These are phyloP conservation scores for Sakesphorus luctuosus DNA, from an alignment of 2,113 vertebrate species.

Conservation along the genomic window DNA sequence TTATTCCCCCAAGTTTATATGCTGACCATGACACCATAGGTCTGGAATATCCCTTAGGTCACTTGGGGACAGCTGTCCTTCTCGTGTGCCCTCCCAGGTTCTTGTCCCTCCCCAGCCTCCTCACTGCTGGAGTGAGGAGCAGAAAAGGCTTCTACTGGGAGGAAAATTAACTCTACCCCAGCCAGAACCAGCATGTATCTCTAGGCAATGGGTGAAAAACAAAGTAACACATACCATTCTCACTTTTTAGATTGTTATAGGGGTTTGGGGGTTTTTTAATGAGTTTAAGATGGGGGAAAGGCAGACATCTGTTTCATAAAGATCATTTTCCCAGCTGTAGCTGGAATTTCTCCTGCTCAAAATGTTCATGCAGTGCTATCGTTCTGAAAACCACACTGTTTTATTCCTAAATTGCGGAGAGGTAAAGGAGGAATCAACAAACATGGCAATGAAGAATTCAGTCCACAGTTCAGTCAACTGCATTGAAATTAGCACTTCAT, in stretches of 20 bases:
- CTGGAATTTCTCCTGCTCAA: background rate
- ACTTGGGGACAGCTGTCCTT: background rate
- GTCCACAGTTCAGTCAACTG: background rate
- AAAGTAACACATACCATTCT: background rate
- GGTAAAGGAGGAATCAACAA: background rate
- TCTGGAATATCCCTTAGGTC: background rate
- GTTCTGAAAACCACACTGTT: background rate
- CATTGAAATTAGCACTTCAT: background rate
- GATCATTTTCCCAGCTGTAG: background rate
- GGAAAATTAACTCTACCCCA: background rate
- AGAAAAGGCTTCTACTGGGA: background rate
- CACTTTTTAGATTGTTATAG: background rate
- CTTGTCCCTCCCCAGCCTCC: background rate
- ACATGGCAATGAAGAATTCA: background rate
- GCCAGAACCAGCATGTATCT: background rate
- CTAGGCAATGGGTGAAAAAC: background rate
- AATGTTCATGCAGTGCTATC: background rate
- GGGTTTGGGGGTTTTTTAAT: background rate
- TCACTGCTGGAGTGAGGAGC: background rate
- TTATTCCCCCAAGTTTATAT: background rate
- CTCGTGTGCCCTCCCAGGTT: background rate
- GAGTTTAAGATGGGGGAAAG: background rate
- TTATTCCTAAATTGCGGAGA: background rate
- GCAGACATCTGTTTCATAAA: background rate
- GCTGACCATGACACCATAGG: too few relatives aligned